phyloP scores from a whole-genome alignment of 2,888 invertebrate species.

The Seira ritae region DNA sequence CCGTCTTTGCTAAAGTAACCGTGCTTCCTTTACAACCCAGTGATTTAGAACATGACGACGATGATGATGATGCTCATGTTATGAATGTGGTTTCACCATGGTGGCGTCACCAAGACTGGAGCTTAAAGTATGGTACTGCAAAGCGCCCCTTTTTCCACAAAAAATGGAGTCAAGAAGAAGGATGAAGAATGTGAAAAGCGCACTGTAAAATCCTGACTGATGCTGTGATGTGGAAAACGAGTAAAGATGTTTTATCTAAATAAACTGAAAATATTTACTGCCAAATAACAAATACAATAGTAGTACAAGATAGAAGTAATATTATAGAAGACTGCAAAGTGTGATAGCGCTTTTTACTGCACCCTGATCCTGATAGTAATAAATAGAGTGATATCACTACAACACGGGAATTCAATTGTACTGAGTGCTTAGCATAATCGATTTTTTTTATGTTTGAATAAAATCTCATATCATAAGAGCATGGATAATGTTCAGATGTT shows the following conservation, averaged over 20 bases:
- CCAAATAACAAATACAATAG: neutral
- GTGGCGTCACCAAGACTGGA: slow-evolving; percentile 51
- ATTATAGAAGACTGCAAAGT: neutral
- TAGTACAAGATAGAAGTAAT: neutral
- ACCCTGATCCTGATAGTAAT: neutral
- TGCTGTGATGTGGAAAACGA: slow-evolving; percentile 33
- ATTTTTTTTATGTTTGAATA: slow-evolving; percentile 14
- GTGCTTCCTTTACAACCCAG: slow-evolving; percentile 54
- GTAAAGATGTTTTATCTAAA: slow-evolving; percentile 50
- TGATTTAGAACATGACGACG: slow-evolving; percentile 56
- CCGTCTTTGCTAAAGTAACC: slow-evolving; percentile 59
- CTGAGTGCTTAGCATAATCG: slow-evolving; percentile 40
- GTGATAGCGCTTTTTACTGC: neutral
- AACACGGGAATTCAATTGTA: slow-evolving; percentile 2
- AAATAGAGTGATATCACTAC: neutral
- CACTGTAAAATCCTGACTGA: slow-evolving; percentile 2
- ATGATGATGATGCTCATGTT: slow-evolving; percentile 4
- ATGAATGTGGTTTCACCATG: slow-evolving; percentile 39
- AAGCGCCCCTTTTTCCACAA: slow-evolving; percentile 8
- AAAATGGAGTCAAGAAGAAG: slow-evolving; percentile 16
- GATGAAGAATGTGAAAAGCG: neutral
- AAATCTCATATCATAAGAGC: neutral
- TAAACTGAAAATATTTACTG: slow-evolving; percentile 38
- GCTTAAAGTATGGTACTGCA: neutral
- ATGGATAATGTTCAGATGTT: neutral